Conservation (phyloP, 2,113 vertebrate species). For the Zingel zingel region DNA sequence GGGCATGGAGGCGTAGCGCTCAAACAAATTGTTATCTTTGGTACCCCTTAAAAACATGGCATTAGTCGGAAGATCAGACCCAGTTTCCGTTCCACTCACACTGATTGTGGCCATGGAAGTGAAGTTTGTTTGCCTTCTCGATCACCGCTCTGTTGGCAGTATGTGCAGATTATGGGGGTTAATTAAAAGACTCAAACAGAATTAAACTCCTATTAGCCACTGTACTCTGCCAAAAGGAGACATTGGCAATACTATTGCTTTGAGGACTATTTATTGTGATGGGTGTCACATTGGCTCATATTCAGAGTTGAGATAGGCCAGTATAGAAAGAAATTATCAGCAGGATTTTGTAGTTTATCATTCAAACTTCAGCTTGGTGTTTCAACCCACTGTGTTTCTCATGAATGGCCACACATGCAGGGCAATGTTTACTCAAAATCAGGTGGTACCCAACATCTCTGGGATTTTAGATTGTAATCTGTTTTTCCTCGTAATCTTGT, state of each 20-base stretch:
- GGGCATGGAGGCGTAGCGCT: slow-evolving; percentile 43
- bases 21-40: slow-evolving; percentile 68
- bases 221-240: slow-evolving; percentile 25
- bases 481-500: background rate
- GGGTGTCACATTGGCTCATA: slow-evolving; percentile 28
- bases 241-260: slow-evolving; percentile 27
- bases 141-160: slow-evolving; percentile 28
- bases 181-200: slow-evolving; percentile 51
- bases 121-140: slow-evolving; percentile 32
- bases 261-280: slow-evolving; percentile 39
- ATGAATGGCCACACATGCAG: background rate
- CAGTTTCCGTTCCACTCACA: slow-evolving; percentile 46
- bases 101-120: slow-evolving; percentile 38
- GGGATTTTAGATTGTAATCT: slow-evolving; percentile 1
- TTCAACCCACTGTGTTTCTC: background rate
- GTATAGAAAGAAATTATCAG: background rate
- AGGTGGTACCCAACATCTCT: background rate
- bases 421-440: background rate
- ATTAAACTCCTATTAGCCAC: slow-evolving; percentile 44
- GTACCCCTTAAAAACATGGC: slow-evolving; percentile 49
- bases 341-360: background rate
- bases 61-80: slow-evolving; percentile 53
- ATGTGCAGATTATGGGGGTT: slow-evolving; percentile 37
- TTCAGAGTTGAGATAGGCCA: slow-evolving; percentile 3
- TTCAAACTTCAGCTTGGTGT: background rate